Evolutionary conservation across 2,888 invertebrate species (phyloP).

Genomic region (Apomyelois bistriatella): DNA sequence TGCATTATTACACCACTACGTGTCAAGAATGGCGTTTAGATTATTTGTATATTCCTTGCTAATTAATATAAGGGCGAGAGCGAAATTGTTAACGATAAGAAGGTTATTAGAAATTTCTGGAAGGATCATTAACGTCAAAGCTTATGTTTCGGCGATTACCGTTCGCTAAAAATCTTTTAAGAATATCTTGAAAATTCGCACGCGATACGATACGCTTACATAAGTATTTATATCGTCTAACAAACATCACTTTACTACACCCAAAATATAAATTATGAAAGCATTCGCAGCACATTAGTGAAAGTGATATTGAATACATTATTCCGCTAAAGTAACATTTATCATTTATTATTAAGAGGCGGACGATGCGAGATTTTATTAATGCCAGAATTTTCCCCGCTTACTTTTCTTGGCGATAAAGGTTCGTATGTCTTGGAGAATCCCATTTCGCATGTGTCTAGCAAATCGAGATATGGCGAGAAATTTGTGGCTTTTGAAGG

Average conservation of each 20-base stretch:
- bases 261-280: slow-evolving; percentile 12
- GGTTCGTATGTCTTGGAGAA: slow-evolving; percentile 7
- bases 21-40: not conserved
- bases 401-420: slow-evolving; percentile 6
- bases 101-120: too few species aligned
- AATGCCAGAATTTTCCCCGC: slow-evolving; percentile 1
- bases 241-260: not conserved
- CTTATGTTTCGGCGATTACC: too few species aligned
- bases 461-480: slow-evolving; percentile 8
- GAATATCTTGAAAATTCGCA: too few species aligned
- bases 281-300: slow-evolving; percentile 13
- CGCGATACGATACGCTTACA: too few species aligned
- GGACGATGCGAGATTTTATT: slow-evolving; percentile 9
- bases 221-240: too few species aligned
- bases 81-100: not conserved
- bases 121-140: too few species aligned
- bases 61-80: not conserved
- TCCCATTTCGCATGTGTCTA: slow-evolving; percentile 12
- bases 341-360: slow-evolving; percentile 16
- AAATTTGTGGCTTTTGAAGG: slow-evolving; percentile 1
- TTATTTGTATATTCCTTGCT: not conserved
- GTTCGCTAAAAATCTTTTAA: too few species aligned
- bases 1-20: slow-evolving; percentile 2
- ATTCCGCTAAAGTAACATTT: slow-evolving; percentile 13
- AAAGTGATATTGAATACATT: slow-evolving; percentile 15